phyloP scores from a whole-genome alignment of 2,888 invertebrate species.

The Orgyia antiqua region DNA sequence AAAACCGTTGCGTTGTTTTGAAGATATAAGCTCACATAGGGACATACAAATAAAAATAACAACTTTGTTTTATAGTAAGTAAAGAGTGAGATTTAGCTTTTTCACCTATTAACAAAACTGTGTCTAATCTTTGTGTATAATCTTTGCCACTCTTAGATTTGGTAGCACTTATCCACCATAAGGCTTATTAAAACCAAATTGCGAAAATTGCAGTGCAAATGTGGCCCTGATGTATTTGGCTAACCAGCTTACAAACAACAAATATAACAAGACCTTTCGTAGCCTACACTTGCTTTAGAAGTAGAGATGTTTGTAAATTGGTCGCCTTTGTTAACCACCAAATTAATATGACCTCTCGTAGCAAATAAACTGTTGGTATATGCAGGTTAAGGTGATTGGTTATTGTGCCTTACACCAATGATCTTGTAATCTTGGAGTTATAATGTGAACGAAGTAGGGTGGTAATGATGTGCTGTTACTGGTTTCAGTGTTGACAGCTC shows the following conservation, averaged over 20 bases:
- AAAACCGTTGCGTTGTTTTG: too few species aligned
- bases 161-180: slow-evolving; percentile 53
- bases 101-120: too few species aligned
- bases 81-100: too few species aligned
- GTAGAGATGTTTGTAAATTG: slow-evolving; percentile 29
- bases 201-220: slow-evolving; percentile 75
- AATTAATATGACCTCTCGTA: slow-evolving; percentile 29
- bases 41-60: too few species aligned
- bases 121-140: too few species aligned
- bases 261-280: slow-evolving; percentile 29
- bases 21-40: too few species aligned
- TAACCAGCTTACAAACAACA: slow-evolving; percentile 56
- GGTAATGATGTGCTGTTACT: slow-evolving; percentile 63
- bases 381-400: slow-evolving; percentile 18
- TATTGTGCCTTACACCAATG: slow-evolving; percentile 44
- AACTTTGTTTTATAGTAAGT: too few species aligned
- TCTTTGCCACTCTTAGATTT: slow-evolving; percentile 40
- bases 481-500: slow-evolving; percentile 59
- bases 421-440: slow-evolving; percentile 65
- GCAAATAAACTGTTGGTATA: slow-evolving; percentile 12
- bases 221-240: slow-evolving; percentile 60
- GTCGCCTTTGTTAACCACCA: slow-evolving; percentile 23
- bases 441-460: slow-evolving; percentile 52
- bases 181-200: slow-evolving; percentile 76
- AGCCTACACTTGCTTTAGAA: slow-evolving; percentile 11